phyloP scores from a whole-genome alignment of 1,140 invertebrate genomes.

The Trachelipus rathkii region DNA sequence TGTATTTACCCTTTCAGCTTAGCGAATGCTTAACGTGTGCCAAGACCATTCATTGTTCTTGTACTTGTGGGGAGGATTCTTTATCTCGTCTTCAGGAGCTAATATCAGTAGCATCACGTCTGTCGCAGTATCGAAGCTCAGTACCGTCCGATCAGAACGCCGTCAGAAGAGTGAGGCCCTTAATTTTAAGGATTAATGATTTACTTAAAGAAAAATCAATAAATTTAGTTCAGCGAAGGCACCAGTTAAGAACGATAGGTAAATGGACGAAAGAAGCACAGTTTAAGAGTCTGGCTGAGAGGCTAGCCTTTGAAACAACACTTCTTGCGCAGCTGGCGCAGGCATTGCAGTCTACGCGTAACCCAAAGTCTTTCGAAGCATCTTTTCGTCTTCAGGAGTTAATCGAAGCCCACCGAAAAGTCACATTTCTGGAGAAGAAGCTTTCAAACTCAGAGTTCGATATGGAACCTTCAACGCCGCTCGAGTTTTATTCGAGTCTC shows the following conservation, averaged over 20 bases:
- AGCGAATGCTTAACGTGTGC: constrained; percentile 37
- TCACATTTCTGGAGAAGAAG: constrained; percentile 44
- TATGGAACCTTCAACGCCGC: constrained; percentile 40
- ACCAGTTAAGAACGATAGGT: constrained; percentile 53
- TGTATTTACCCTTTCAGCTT: constrained; percentile 24
- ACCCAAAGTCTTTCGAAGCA: constrained; percentile 64
- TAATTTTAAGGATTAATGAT: constrained; percentile 29
- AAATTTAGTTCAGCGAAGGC: constrained; percentile 43
- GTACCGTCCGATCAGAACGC: constrained; percentile 17
- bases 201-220: constrained; percentile 42
- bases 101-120: constrained; percentile 26
- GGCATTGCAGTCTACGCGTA: constrained; percentile 48
- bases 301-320: constrained; percentile 69
- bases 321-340: constrained; percentile 58
- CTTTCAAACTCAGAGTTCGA: constrained; percentile 44
- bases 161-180: constrained; percentile 14
- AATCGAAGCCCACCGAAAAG: constrained; percentile 54
- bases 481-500: constrained; percentile 44
- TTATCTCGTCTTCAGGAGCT: constrained; percentile 36
- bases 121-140: constrained; percentile 31
- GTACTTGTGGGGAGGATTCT: constrained; percentile 38
- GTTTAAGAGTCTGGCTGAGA: constrained; percentile 66
- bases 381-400: constrained; percentile 60
- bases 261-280: constrained; percentile 63
- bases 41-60: constrained; percentile 34